These are phyloP conservation scores for Cryptus viduatorius DNA, from an alignment of 2,888 invertebrate genomes.

Conservation along the genomic window DNA sequence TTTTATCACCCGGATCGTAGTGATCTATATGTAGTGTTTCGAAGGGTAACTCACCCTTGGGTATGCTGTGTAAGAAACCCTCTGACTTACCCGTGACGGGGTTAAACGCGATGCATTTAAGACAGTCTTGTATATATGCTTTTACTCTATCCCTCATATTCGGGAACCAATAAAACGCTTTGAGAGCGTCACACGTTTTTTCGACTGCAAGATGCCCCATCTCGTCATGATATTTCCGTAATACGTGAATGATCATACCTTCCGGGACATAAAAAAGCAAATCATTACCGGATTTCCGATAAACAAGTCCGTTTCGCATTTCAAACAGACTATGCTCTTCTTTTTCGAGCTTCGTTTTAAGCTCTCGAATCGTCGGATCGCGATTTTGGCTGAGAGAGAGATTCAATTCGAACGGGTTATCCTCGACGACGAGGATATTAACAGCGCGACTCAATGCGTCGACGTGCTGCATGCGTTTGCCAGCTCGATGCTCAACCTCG, in stretches of 20 bases:
- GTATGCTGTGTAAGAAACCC: conserved; percentile 63
- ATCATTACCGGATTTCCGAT: conserved; percentile 1
- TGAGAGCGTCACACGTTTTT: conserved; percentile 61
- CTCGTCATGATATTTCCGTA: conserved; percentile 67
- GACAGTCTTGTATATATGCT: conserved; percentile 52
- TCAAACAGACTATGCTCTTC: background rate
- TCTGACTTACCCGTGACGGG: conserved; percentile 59
- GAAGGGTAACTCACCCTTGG: conserved; percentile 67
- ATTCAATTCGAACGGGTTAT: conserved; percentile 65
- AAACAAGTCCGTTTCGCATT: background rate
- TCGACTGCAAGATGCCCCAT: conserved; percentile 69
- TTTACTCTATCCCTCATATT: conserved; percentile 47
- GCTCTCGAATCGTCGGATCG: conserved; percentile 45
- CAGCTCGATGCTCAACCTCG: conserved; percentile 70
- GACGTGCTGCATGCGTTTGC: conserved; percentile 73
- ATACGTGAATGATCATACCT: conserved; percentile 52
- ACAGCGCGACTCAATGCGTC: conserved; percentile 72
- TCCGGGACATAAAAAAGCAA: conserved; percentile 61
- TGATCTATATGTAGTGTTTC: conserved; percentile 66
- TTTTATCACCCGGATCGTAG: conserved; percentile 68
- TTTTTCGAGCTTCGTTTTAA: conserved; percentile 10
- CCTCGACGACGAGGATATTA: conserved; percentile 55
- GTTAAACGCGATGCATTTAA: conserved; percentile 67
- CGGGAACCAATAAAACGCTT: conserved; percentile 63
- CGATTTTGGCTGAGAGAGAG: conserved; percentile 59